Evolutionary conservation across 30 jellyfish, hydroid and myxozoan genomes (phyloP).

Genomic region (Turritopsis dohrnii): DNA sequence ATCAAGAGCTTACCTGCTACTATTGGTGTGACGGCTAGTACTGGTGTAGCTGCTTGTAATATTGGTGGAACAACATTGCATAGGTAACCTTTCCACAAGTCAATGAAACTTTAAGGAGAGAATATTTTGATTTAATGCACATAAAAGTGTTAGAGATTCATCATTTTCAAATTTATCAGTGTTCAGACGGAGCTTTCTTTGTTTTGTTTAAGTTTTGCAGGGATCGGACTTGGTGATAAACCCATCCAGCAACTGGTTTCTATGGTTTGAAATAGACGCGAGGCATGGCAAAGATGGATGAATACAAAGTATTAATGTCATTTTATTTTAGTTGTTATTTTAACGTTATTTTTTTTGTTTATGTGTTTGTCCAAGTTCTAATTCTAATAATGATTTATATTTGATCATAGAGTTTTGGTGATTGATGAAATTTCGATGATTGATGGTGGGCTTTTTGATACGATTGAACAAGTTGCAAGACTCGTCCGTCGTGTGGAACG

Average conservation of each 20-base stretch:
- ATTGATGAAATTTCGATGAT: slow-evolving; percentile 72
- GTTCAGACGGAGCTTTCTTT: no score
- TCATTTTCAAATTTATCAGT: no score
- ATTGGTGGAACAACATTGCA: slow-evolving; percentile 65
- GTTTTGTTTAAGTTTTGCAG: slow-evolving; percentile 51
- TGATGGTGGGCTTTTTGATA: slow-evolving; percentile 51
- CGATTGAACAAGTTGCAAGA: slow-evolving; percentile 62
- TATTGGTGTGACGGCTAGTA: slow-evolving; percentile 67
- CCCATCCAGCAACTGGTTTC: slow-evolving; percentile 18
- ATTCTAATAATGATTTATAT: no score
- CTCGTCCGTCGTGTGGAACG: slow-evolving; percentile 19
- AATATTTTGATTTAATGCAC: no score
- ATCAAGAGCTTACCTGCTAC: slow-evolving; percentile 35
- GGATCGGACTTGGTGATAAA: slow-evolving; percentile 62
- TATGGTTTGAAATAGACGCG: slow-evolving; percentile 2
- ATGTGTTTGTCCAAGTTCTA: not conserved
- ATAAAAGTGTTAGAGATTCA: no score
- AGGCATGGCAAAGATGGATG: slow-evolving; percentile 40
- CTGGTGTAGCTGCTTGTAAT: slow-evolving; percentile 86
- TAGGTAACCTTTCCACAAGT: slow-evolving; percentile 35
- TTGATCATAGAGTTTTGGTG: slow-evolving; percentile 37
- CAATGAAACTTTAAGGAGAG: not conserved
- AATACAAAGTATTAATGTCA: slow-evolving; percentile 39
- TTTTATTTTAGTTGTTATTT: not conserved
- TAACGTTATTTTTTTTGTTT: not conserved